Conservation (phyloP, 2,888 invertebrate genomes). For the Toxonevra muliebris region DNA sequence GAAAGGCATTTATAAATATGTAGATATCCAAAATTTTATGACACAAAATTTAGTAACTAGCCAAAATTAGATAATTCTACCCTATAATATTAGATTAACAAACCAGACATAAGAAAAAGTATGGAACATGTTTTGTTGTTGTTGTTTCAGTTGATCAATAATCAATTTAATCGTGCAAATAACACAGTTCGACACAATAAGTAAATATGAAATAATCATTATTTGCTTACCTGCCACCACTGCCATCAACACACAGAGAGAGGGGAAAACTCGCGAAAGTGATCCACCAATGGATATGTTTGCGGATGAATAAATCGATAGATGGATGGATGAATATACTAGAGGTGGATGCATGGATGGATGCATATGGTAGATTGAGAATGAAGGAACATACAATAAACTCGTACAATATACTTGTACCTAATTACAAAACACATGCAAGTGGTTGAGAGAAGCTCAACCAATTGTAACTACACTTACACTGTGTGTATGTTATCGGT, state of each 20-base stretch:
- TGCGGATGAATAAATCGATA: not conserved
- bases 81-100: slow-evolving; percentile 18
- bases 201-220: slow-evolving; percentile 58
- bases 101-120: slow-evolving; percentile 5
- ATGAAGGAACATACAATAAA: too few species aligned
- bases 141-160: slow-evolving; percentile 41
- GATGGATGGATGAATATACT: not conserved
- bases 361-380: too few species aligned
- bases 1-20: too few species aligned
- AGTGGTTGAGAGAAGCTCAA: too few species aligned
- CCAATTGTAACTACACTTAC: too few species aligned
- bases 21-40: not conserved
- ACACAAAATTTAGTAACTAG: too few species aligned
- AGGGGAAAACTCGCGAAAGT: not conserved
- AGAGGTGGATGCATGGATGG: not conserved
- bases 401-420: too few species aligned
- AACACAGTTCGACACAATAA: slow-evolving; percentile 58
- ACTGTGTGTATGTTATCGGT: too few species aligned
- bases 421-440: too few species aligned
- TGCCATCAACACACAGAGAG: not conserved
- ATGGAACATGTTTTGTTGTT: slow-evolving; percentile 9
- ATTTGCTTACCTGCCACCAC: slow-evolving; percentile 3
- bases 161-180: slow-evolving; percentile 64
- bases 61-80: too few species aligned
- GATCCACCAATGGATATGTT: not conserved